A percentile compares a stretch with the other conserved stretches of the same genome.
Evolutionary conservation across 2,888 invertebrate genomes (phyloP).

Genomic region (Torymus aiolomorphi): DNA sequence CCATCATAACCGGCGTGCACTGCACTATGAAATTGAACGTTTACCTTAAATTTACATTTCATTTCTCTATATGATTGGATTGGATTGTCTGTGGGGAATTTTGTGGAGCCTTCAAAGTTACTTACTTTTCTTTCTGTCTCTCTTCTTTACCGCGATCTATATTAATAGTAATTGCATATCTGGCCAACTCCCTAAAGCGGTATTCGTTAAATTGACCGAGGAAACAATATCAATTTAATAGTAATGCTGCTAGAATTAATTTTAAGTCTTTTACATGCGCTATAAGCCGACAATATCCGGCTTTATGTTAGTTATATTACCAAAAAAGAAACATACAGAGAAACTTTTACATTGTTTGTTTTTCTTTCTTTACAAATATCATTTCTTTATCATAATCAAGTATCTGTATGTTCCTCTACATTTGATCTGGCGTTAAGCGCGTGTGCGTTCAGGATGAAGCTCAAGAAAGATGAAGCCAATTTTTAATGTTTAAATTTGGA

Average conservation of each 20-base stretch:
- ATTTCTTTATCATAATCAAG: background rate
- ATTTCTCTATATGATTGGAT: conserved; percentile 63
- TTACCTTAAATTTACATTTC: conserved; percentile 46
- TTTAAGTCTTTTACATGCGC: conserved; percentile 9
- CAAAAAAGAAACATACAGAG: background rate
- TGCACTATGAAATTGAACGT: conserved; percentile 42
- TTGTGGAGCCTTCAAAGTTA: conserved; percentile 67
- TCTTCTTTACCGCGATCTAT: conserved; percentile 55
- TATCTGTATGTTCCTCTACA: background rate
- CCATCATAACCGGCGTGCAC: conserved; percentile 6
- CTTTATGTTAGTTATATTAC: conserved; percentile 9
- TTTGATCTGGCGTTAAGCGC: background rate
- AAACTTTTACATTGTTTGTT: background rate
- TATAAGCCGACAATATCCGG: conserved; percentile 1
- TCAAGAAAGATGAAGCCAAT: background rate
- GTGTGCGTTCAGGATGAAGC: conserved; percentile 10
- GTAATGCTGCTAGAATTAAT: conserved; percentile 5
- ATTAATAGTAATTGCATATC: conserved; percentile 60
- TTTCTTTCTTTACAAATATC: background rate
- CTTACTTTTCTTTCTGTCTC: conserved; percentile 60
- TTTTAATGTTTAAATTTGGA: background rate
- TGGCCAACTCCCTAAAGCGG: conserved; percentile 76
- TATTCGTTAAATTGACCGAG: conserved; percentile 65
- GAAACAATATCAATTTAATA: conserved; percentile 17
- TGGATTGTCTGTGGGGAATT: conserved; percentile 75